Evolutionary conservation across 2,888 invertebrate genomes (phyloP), one percentile per base, ranked within the genome.

Genomic region (Eupithecia subumbrata): DNA sequence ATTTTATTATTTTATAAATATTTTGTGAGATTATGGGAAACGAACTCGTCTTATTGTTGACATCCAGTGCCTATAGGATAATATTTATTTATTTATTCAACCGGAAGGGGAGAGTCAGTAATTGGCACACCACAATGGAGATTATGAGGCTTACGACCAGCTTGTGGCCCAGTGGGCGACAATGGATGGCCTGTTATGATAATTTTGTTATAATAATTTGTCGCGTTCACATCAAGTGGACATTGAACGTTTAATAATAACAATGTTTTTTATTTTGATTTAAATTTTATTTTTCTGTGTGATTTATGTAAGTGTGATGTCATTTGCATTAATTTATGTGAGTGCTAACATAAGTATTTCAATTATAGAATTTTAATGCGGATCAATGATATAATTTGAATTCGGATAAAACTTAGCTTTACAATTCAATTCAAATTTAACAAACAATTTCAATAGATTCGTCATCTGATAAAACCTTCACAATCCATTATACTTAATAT

Each of bases 51-150:
- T 85, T 43, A 75, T 84, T 83, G 82, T 86, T 68, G 68, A 68
- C 86, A 84, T 83, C 82, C 79, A 83, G 80, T 86, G 88, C 22
- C 68, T 72, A 69, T 91, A 90, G 88, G 83, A 88, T 87, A 89
- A 91, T 92, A 92, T 92, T 91, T 92, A 92, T 91, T 91, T 92
- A 91, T 91, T 92, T 91, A 92, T 92, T 92, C 90, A 91, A 88
- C 90, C 93, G 93, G 93, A 94, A 94, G 93, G 94, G 94, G 92
- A 92, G 93, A 92, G 90, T 84, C 87, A 64, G 90, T 95, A 95
- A 95, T 95, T 95, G 94, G 94, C 91, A 85, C 88, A 84, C 86
- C 85, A 95, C 94, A 95, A 94, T 93, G 87, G 93, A 91, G 94
- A 94, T 95, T 93, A 94, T 86, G 84, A 86, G 88, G 92, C 91